Conservation (phyloP, 2,888 invertebrate species). For the Diabrotica balteata region DNA sequence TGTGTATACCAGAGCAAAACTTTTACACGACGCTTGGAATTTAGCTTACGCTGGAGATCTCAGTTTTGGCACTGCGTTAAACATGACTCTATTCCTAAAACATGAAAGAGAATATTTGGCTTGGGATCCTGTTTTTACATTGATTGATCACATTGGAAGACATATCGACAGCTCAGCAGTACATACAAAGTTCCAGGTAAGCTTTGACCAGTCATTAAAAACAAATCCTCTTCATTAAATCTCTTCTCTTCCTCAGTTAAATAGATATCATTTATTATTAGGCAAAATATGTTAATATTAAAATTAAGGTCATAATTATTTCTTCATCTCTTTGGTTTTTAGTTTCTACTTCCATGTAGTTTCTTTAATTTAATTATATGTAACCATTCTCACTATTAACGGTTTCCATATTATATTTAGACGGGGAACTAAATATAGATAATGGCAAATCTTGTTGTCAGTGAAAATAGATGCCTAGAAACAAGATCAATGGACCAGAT, state of each 20-base stretch:
- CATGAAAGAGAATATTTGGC: conserved; percentile 77
- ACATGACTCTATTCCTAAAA: conserved; percentile 80
- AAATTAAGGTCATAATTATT: too few relatives aligned
- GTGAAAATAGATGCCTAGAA: too few relatives aligned
- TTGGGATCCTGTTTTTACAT: conserved; percentile 84
- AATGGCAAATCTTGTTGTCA: too few relatives aligned
- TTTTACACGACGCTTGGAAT: conserved; percentile 81
- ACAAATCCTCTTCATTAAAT: too few relatives aligned
- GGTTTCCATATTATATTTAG: too few relatives aligned
- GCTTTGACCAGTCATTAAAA: conserved; percentile 10
- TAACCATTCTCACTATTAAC: too few relatives aligned
- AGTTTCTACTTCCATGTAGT: too few relatives aligned
- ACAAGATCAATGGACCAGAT: too few relatives aligned
- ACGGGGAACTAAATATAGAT: too few relatives aligned
- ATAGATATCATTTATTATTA: neutral
- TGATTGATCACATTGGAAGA: conserved; percentile 81
- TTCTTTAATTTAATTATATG: too few relatives aligned
- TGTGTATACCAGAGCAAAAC: conserved; percentile 75
- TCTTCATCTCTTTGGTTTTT: too few relatives aligned
- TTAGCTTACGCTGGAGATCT: conserved; percentile 76
- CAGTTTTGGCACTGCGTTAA: conserved; percentile 76
- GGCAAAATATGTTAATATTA: too few relatives aligned
- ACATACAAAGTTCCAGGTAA: conserved; percentile 76
- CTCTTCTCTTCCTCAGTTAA: neutral
- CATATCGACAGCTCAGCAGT: conserved; percentile 73